These are phyloP conservation scores for Tetramorium parvispinum DNA, from an alignment of 1,140 invertebrate species.

Conservation along the genomic window DNA sequence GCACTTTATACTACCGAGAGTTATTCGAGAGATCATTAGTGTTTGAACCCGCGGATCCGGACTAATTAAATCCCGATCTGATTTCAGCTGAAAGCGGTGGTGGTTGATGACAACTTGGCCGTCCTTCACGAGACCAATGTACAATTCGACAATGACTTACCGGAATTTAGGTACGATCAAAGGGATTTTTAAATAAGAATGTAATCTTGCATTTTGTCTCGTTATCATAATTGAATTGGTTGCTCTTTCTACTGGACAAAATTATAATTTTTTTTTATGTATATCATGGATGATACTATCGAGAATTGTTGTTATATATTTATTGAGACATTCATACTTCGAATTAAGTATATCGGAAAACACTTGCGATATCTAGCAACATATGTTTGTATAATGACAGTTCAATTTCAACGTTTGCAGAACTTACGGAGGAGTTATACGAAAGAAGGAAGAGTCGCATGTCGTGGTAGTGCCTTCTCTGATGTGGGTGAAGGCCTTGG, in stretches of 20 bases:
- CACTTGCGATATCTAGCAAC: slow-evolving; percentile 86
- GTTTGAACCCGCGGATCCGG: no score
- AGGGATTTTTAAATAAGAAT: not conserved
- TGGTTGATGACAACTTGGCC: slow-evolving; percentile 91
- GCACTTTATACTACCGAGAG: no score
- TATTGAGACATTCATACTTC: slow-evolving; percentile 78
- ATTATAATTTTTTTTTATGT: not conserved
- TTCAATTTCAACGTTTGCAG: slow-evolving; percentile 80
- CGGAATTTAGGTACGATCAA: slow-evolving; percentile 92
- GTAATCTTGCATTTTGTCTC: not conserved
- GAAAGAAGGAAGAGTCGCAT: slow-evolving; percentile 86
- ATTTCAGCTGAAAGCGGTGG: slow-evolving; percentile 94
- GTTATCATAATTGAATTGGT: not conserved
- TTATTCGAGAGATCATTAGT: not conserved
- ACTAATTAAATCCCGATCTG: slow-evolving; percentile 1
- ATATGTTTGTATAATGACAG: not conserved
- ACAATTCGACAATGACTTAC: slow-evolving; percentile 95
- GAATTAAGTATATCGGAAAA: slow-evolving; percentile 96
- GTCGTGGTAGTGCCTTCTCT: slow-evolving; percentile 93
- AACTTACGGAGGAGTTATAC: slow-evolving; percentile 93
- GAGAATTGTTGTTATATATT: not conserved
- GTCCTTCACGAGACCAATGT: slow-evolving; percentile 93
- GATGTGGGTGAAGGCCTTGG: slow-evolving; percentile 98
- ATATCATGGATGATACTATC: not conserved
- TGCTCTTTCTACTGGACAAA: not conserved